A percentile compares a stretch with the other conserved stretches of the same genome.
Conservation (phyloP, 1,140 invertebrate genomes). For the Coenobita brevimanus region DNA sequence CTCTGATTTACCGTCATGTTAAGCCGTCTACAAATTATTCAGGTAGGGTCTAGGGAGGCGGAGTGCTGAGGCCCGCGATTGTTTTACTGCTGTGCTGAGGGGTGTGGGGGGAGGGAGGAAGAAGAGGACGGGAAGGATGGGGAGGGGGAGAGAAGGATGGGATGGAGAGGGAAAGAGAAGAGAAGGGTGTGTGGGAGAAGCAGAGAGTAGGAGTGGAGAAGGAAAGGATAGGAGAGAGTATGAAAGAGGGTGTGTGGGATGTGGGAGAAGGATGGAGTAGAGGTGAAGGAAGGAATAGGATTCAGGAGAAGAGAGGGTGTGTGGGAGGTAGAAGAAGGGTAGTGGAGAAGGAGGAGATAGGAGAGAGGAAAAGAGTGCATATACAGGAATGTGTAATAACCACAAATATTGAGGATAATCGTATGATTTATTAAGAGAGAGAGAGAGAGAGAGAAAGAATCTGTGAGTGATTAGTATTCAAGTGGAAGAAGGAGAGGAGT, state of each 20-base stretch:
- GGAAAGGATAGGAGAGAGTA: neutral
- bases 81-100: slow-evolving; percentile 13
- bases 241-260: neutral
- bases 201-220: neutral
- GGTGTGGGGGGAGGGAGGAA: neutral
- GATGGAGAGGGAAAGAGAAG: neutral
- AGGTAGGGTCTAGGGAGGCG: slow-evolving; percentile 2
- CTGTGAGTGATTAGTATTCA: neutral
- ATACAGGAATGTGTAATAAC: neutral
- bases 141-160: neutral
- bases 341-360: neutral
- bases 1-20: slow-evolving; percentile 57
- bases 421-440: neutral
- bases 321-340: neutral
- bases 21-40: slow-evolving; percentile 56
- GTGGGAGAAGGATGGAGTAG: neutral
- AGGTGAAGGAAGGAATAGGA: neutral
- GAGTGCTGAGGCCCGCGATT: neutral
- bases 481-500: neutral
- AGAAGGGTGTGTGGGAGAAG: too few species aligned
- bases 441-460: neutral
- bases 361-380: neutral
- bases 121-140: neutral
- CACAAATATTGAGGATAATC: neutral
- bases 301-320: neutral